Conservation (phyloP, 2,888 invertebrate genomes). For the Spodoptera exigua region DNA sequence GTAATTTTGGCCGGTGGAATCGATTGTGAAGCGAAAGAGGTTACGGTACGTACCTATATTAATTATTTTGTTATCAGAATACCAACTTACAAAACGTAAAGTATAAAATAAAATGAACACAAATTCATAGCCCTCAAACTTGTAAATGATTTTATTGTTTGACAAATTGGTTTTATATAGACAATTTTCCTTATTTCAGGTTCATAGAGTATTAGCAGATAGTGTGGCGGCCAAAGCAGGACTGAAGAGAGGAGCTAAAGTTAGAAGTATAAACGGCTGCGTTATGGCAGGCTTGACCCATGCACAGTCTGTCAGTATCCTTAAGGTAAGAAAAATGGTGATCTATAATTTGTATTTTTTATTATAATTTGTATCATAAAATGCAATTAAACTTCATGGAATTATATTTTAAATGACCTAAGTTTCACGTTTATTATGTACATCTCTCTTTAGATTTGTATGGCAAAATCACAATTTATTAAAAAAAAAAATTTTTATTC, state of each 20-base stretch:
- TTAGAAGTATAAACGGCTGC: conserved; percentile 96
- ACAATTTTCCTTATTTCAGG: conserved; percentile 82
- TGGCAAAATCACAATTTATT: no score
- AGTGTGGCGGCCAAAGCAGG: conserved; percentile 97
- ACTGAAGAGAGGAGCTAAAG: conserved; percentile 95
- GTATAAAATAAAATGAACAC: no score
- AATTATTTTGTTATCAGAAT: no score
- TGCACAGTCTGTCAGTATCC: conserved; percentile 94
- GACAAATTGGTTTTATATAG: neutral
- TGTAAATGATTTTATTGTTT: no score
- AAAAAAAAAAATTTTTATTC: neutral
- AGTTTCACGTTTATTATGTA: no score
- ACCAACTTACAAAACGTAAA: no score
- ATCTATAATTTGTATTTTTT: neutral
- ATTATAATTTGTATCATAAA: conserved; percentile 1
- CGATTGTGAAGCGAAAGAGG: conserved; percentile 97
- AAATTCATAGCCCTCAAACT: no score
- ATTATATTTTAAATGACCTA: no score
- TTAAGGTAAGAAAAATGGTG: conserved; percentile 90
- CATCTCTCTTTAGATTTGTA: no score
- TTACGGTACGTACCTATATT: conserved; percentile 91
- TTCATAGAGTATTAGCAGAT: conserved; percentile 95
- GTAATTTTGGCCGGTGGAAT: conserved; percentile 96
- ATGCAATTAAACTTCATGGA: neutral
- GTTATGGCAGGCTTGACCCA: conserved; percentile 95